phyloP scores from a whole-genome alignment of 2,797 vertebrate species.

The Lateolabrax maculatus region DNA sequence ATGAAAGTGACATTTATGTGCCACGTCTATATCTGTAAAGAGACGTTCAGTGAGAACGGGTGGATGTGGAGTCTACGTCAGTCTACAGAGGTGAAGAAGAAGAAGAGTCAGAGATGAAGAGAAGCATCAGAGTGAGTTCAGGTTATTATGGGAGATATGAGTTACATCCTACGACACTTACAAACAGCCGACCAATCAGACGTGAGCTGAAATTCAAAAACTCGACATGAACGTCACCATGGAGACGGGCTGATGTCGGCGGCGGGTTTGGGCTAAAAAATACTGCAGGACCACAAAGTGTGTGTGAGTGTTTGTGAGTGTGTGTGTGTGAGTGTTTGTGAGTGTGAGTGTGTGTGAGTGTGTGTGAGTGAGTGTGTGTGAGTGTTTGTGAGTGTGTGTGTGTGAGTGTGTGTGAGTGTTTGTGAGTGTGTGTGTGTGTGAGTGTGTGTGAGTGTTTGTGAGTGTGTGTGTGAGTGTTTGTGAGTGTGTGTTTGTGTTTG shows the following conservation, averaged over 20 bases:
- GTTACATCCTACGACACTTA: slow-evolving; percentile 23
- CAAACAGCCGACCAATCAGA: slow-evolving; percentile 58
- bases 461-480: slow-evolving; percentile 33
- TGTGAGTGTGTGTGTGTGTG: slow-evolving; percentile 42
- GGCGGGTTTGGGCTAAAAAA: slow-evolving; percentile 60
- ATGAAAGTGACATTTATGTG: not conserved
- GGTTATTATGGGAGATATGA: slow-evolving; percentile 27
- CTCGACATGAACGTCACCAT: slow-evolving; percentile 62
- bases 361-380: slow-evolving; percentile 20
- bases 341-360: not conserved
- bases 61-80: too few relatives aligned
- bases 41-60: too few relatives aligned
- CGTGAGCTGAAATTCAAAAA: slow-evolving; percentile 65
- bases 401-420: slow-evolving; percentile 24
- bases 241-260: slow-evolving; percentile 63
- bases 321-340: not conserved
- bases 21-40: not conserved
- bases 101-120: not conserved
- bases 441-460: too few relatives aligned
- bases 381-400: slow-evolving; percentile 39
- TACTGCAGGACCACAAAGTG: slow-evolving; percentile 51
- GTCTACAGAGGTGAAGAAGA: too few relatives aligned
- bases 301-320: slow-evolving; percentile 1
- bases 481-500: slow-evolving; percentile 31
- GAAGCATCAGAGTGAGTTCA: not conserved